Evolutionary conservation across 1,140 invertebrate genomes (phyloP).

Genomic region (Meteorus sp.): DNA sequence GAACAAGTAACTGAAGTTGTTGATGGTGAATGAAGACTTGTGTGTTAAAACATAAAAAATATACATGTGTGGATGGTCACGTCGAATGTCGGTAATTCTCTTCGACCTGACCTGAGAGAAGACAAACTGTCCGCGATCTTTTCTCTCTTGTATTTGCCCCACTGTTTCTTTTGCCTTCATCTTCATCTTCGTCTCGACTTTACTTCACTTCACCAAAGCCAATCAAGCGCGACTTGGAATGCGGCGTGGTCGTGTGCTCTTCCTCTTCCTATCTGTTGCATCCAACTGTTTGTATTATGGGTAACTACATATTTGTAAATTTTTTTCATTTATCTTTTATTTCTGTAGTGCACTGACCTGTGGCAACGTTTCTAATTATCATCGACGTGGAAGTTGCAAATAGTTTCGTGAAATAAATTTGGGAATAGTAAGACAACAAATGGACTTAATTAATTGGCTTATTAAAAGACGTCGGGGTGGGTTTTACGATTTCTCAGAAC

Average conservation of each 20-base stretch:
- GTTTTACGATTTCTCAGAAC: conserved; percentile 30
- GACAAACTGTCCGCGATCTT: neutral
- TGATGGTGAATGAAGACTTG: neutral
- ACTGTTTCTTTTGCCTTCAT: conserved; percentile 17
- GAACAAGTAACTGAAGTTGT: too few relatives aligned
- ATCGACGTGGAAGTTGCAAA: too few relatives aligned
- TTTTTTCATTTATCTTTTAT: too few relatives aligned
- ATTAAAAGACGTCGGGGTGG: conserved; percentile 36
- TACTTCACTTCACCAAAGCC: too few relatives aligned
- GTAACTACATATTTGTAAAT: too few relatives aligned
- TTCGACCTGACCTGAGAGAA: conserved; percentile 22
- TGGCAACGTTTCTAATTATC: too few relatives aligned
- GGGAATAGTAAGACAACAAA: neutral
- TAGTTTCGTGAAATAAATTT: neutral
- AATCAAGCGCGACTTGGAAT: conserved; percentile 44
- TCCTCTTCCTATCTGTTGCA: conserved; percentile 26
- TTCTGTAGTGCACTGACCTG: too few relatives aligned
- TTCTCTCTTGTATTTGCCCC: neutral
- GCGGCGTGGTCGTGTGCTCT: conserved; percentile 37
- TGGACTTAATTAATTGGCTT: conserved; percentile 46
- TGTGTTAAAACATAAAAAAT: neutral
- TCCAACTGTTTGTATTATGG: conserved; percentile 6
- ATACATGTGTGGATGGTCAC: too few relatives aligned
- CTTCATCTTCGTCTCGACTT: conserved; percentile 29
- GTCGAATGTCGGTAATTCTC: neutral